Evolutionary conservation across 2,888 invertebrate genomes (phyloP).

Genomic region (Octonoba sinensis): DNA sequence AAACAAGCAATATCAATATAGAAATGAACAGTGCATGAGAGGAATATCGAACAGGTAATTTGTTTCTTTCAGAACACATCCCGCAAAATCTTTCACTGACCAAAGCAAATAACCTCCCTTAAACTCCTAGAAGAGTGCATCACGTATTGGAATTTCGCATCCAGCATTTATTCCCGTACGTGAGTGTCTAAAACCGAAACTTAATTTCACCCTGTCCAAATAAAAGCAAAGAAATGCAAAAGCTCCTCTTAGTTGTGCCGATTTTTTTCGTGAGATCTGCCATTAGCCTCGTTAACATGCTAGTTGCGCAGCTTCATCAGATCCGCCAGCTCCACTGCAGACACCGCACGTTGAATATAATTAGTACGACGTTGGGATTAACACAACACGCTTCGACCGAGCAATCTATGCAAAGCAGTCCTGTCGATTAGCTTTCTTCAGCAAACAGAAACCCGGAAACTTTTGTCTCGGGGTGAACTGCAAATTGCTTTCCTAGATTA

Average conservation of each 20-base stretch:
- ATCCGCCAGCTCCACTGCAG: constrained; percentile 44
- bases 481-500: constrained; percentile 4
- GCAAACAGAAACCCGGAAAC: constrained; percentile 40
- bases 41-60: too few species aligned
- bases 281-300: constrained; percentile 62
- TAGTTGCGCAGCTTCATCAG: constrained; percentile 47
- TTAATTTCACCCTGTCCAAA: constrained; percentile 54
- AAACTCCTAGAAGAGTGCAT: constrained; percentile 12
- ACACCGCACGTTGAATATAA: constrained; percentile 58
- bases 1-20: too few species aligned
- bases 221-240: constrained; percentile 35
- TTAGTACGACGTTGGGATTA: constrained; percentile 58
- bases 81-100: too few species aligned
- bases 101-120: too few species aligned
- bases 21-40: too few species aligned
- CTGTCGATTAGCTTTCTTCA: constrained; percentile 58
- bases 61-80: too few species aligned
- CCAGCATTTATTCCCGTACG: constrained; percentile 57
- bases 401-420: constrained; percentile 53
- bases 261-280: constrained; percentile 8
- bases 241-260: constrained; percentile 26
- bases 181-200: constrained; percentile 53
- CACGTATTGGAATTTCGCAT: constrained; percentile 56
- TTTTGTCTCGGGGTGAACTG: constrained; percentile 17
- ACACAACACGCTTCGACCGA: constrained; percentile 5